Conservation (phyloP, 2,888 invertebrate genomes). For the Blomia tropicalis region DNA sequence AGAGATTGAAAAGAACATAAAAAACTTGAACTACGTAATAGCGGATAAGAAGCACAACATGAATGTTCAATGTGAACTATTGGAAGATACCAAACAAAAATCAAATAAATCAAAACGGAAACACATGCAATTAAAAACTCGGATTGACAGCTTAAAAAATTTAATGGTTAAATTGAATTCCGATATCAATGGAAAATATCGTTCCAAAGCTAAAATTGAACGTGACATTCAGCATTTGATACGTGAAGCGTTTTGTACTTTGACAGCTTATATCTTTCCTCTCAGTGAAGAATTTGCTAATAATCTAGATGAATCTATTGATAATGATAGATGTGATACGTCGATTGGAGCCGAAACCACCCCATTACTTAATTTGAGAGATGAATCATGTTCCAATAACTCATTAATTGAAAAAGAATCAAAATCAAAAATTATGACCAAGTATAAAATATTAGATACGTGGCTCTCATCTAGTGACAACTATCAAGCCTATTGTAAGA, state of each 20-base stretch:
- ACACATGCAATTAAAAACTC: conserved; percentile 1
- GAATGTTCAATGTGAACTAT: not conserved
- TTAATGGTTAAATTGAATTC: not conserved
- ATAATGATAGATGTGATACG: not conserved
- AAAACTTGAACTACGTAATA: conserved; percentile 8
- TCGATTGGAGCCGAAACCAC: not conserved
- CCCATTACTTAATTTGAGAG: conserved; percentile 9
- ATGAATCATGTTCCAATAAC: not conserved
- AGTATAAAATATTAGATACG: conserved; percentile 53
- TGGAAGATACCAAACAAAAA: not conserved
- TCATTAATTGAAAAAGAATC: not conserved
- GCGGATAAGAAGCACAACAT: not conserved
- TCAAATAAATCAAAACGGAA: not conserved
- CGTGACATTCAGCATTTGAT: not conserved
- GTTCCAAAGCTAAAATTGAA: not conserved
- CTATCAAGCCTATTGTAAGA: conserved; percentile 35
- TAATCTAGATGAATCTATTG: not conserved
- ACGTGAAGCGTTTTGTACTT: not conserved
- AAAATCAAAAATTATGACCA: not conserved
- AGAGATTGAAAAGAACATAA: not conserved
- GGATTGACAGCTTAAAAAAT: not conserved
- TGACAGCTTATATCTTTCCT: not conserved
- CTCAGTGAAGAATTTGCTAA: not conserved
- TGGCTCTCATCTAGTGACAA: conserved; percentile 66
- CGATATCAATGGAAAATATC: not conserved